These are phyloP conservation scores for Periophthalmodon schlosseri DNA, from an alignment of 2,113 vertebrate genomes.

Conservation along the genomic window DNA sequence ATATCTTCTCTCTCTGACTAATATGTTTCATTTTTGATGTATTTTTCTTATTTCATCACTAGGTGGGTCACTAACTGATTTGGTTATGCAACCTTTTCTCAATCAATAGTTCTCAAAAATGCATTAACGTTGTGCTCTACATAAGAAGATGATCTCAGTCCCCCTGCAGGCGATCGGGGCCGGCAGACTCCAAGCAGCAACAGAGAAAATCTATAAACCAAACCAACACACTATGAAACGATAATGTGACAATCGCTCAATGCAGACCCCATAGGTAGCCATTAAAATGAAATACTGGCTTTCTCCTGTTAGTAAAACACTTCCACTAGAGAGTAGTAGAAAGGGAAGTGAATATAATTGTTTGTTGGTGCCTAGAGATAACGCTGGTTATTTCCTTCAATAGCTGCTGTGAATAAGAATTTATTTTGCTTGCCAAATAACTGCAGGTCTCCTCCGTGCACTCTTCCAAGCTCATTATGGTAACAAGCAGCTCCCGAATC, in stretches of 20 bases:
- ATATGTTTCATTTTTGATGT: constrained; percentile 32
- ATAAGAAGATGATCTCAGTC: constrained; percentile 31
- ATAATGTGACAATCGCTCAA: constrained; percentile 31
- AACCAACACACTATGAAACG: constrained; percentile 39
- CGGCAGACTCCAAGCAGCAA: constrained; percentile 6
- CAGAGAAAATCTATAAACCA: constrained; percentile 42
- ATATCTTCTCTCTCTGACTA: constrained; percentile 10
- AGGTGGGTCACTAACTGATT: constrained; percentile 36
- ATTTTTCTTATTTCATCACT: constrained; percentile 38
- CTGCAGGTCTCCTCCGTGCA: constrained; percentile 7
- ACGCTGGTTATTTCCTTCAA: constrained; percentile 23
- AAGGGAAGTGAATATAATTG: constrained; percentile 52
- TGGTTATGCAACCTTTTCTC: constrained; percentile 28
- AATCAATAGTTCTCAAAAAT: constrained; percentile 57
- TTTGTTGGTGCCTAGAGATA: constrained; percentile 32
- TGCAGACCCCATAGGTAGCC: constrained; percentile 40
- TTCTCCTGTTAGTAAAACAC: constrained; percentile 35
- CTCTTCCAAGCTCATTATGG: constrained; percentile 26
- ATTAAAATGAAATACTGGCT: constrained; percentile 55
- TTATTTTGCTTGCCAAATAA: constrained; percentile 16
- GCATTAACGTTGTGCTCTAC: constrained; percentile 35
- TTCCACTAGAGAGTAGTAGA: constrained; percentile 37
- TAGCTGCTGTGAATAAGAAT: constrained; percentile 13
- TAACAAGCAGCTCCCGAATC: constrained; percentile 20
- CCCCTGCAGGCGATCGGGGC: constrained; percentile 11